Evolutionary conservation across 1,140 invertebrate species (phyloP), one percentile per base, ranked within the genome.

Genomic region (Danaus plexippus): DNA sequence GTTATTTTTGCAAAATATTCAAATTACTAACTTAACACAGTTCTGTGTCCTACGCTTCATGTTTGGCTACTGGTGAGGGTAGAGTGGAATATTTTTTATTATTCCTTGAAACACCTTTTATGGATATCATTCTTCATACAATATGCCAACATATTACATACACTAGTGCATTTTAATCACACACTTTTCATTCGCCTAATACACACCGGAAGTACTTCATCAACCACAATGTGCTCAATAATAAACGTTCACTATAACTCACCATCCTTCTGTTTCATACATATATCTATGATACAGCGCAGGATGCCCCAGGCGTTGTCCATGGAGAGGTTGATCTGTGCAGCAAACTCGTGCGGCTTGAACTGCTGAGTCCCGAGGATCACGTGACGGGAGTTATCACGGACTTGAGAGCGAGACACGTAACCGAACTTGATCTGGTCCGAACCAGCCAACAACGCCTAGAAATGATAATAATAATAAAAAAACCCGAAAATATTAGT

Each of bases 271-370:
- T 99, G 95, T 80, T 98, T 98, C 95, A 99, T 97, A 66, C 97
- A 97, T 58, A 98, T 94, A 78, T 99, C 98, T 74, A 99, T 95
- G 65, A 99, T 98, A 79, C 97, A 99, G 6, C 98, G 90, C n/a
- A 99, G 87, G 52, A 99, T 96, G 60, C 98, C 98, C 98, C 98
- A 99, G 1, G 95, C 97, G 86, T 99, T 99, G 78, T 99, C 98
- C 97, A 99, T 98, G 76, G 98, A 99, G 61, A 99, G 87, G 88
- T 98, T 99, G 71, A 99, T 99, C 88, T 99, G 98, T 4, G 95
- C 96, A 8, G 98, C 98, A 87, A 99, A 99, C 88, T 99, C 98
- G 70, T 94, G 93, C 2, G 98, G 98, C 77, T 98, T 98, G 85
- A 98, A 99, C 81, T 99, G 98, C 84, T 99, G 98, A 5, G 97